Conservation (phyloP, 2,797 vertebrate genomes). For the Psittacula echo region DNA sequence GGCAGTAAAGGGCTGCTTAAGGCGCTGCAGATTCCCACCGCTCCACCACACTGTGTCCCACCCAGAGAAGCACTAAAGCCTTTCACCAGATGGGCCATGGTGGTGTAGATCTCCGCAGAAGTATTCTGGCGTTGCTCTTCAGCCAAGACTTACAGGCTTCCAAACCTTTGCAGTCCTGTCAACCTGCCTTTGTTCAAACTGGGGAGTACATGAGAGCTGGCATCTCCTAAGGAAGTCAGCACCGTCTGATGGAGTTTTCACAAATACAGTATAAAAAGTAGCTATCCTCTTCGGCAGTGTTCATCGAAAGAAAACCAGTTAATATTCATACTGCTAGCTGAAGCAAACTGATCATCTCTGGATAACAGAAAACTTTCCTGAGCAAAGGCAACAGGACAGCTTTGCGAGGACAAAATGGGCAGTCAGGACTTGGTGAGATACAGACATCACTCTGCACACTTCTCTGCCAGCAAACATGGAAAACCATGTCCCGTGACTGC, state of each 20-base stretch:
- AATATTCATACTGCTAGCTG: not conserved
- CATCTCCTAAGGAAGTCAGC: not conserved
- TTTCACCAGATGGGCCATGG: not conserved
- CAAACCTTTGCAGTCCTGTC: not conserved
- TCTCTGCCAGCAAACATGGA: not conserved
- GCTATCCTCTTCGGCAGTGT: not conserved
- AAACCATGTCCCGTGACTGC: not conserved
- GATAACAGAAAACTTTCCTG: not conserved
- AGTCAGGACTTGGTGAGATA: not conserved
- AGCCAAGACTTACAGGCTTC: not conserved
- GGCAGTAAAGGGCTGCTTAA: not conserved
- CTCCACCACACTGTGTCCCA: accelerated
- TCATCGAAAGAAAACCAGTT: not conserved
- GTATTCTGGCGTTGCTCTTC: not conserved
- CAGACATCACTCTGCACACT: not conserved
- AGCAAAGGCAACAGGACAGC: not conserved
- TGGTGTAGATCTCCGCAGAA: not conserved
- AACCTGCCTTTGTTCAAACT: not conserved
- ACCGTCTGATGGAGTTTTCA: not conserved
- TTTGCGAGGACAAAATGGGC: not conserved
- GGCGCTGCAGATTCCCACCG: accelerated
- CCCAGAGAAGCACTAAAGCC: not conserved
- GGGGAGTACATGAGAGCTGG: accelerated
- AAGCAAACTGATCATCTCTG: not conserved
- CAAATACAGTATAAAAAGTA: not conserved